Conservation (phyloP, 2,888 invertebrate genomes). For the Apotomis turbidana region DNA sequence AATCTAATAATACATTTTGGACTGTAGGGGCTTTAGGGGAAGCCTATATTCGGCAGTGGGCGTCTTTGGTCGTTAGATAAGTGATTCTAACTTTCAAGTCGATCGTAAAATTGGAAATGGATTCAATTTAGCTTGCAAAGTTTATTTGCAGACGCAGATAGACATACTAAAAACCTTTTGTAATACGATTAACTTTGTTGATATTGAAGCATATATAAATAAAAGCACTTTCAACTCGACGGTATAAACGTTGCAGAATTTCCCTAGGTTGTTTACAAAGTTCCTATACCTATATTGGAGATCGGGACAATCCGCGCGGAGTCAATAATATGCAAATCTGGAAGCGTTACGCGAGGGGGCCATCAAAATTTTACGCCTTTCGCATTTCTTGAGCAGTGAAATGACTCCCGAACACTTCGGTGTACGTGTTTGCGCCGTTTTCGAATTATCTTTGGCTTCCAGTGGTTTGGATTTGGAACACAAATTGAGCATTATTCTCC, state of each 20-base stretch:
- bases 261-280: constrained; percentile 29
- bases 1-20: no score
- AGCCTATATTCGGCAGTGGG: no score
- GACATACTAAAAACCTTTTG: no score
- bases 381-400: constrained; percentile 37
- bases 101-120: no score
- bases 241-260: constrained; percentile 6
- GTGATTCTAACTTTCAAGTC: no score
- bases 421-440: constrained; percentile 25
- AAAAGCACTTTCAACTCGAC: not conserved
- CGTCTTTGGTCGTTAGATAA: no score
- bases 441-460: constrained; percentile 1
- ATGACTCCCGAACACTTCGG: constrained; percentile 31
- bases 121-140: no score
- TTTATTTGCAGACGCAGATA: no score
- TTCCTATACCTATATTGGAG: constrained; percentile 22
- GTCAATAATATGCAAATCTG: constrained; percentile 41
- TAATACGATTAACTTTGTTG: no score
- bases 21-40: no score
- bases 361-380: constrained; percentile 42
- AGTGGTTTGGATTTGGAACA: not conserved
- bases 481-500: not conserved
- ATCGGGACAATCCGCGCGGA: constrained; percentile 35
- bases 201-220: no score
- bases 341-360: constrained; percentile 35